phyloP scores from a whole-genome alignment of 2,888 invertebrate genomes.

The Melolontha melolontha region DNA sequence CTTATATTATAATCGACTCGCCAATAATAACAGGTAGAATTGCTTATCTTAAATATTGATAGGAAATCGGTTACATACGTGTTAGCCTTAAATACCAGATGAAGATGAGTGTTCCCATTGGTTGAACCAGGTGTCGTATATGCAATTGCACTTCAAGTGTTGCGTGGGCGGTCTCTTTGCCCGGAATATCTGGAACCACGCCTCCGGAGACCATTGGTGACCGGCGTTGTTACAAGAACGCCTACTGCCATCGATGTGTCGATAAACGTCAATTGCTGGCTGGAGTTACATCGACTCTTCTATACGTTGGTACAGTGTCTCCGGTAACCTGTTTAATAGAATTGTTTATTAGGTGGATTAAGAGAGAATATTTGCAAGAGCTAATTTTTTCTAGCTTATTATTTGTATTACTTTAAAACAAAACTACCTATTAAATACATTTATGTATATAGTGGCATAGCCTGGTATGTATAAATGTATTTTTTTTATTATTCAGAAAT shows the following conservation, averaged over 20 bases:
- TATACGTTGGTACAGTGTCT: not conserved
- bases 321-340: not conserved
- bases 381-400: too few relatives aligned
- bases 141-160: conserved; percentile 34
- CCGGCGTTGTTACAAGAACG: conserved; percentile 7
- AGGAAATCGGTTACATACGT: conserved; percentile 6
- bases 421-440: too few relatives aligned
- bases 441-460: too few relatives aligned
- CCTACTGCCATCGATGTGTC: conserved; percentile 23
- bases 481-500: too few relatives aligned
- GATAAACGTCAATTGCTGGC: conserved; percentile 21
- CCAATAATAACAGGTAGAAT: not conserved
- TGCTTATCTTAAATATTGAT: conserved; percentile 24
- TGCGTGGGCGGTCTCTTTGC: conserved; percentile 26
- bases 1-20: conserved; percentile 7
- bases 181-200: conserved; percentile 17
- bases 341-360: not conserved
- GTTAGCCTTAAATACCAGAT: conserved; percentile 1
- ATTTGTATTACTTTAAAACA: too few relatives aligned
- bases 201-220: conserved; percentile 31
- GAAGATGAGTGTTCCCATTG: conserved; percentile 26
- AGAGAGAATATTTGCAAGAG: too few relatives aligned
- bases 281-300: not conserved
- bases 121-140: conserved; percentile 21
- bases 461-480: too few relatives aligned